Conservation (phyloP, 2,888 invertebrate species). For the Labia minor region DNA sequence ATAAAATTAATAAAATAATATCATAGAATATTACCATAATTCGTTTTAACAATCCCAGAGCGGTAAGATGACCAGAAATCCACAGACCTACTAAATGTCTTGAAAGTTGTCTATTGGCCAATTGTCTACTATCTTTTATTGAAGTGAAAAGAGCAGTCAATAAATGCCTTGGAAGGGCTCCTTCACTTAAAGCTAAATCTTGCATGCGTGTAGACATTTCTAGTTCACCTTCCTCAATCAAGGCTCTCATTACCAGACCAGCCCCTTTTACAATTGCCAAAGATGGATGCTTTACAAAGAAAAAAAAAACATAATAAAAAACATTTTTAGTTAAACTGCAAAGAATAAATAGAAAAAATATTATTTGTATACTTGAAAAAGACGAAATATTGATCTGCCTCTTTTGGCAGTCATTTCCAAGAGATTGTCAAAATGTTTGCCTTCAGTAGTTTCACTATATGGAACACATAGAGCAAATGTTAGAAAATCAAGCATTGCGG, state of each 20-base stretch:
- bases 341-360: not conserved
- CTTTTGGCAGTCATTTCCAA: slow-evolving; percentile 87
- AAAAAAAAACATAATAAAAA: not conserved
- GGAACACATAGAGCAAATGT: slow-evolving; percentile 97
- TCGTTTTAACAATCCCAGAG: slow-evolving; percentile 71
- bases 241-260: slow-evolving; percentile 90
- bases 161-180: slow-evolving; percentile 86
- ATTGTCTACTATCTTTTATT: slow-evolving; percentile 65
- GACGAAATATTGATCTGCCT: slow-evolving; percentile 80
- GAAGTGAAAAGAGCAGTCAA: slow-evolving; percentile 78
- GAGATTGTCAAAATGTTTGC: slow-evolving; percentile 85
- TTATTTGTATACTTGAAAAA: slow-evolving; percentile 62
- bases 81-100: slow-evolving; percentile 90
- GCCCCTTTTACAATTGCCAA: slow-evolving; percentile 98
- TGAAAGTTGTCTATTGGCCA: slow-evolving; percentile 84
- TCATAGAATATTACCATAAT: slow-evolving; percentile 72
- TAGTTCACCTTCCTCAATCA: slow-evolving; percentile 94
- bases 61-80: slow-evolving; percentile 88
- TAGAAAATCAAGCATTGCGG: slow-evolving; percentile 95
- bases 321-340: slow-evolving; percentile 18
- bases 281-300: slow-evolving; percentile 68
- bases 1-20: no score
- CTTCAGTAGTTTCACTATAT: slow-evolving; percentile 97
- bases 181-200: slow-evolving; percentile 88
- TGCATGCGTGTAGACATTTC: slow-evolving; percentile 90